Conservation (phyloP, 2,797 vertebrate genomes). For the Liasis olivaceus region DNA sequence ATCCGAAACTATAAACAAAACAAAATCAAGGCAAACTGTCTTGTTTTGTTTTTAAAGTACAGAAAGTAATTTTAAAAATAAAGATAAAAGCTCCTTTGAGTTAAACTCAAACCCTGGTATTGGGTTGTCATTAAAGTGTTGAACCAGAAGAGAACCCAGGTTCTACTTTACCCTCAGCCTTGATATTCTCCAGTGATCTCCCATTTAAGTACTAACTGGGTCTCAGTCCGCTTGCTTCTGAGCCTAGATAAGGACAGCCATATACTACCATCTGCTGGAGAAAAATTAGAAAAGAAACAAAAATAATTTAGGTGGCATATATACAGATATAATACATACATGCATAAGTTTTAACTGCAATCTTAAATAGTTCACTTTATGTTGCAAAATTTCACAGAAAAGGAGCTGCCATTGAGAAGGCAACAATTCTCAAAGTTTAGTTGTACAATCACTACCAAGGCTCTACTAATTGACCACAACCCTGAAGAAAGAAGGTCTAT, state of each 20-base stretch:
- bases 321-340: neutral
- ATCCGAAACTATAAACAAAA: neutral
- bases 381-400: neutral
- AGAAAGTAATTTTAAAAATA: neutral
- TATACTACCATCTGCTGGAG: neutral
- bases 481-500: neutral
- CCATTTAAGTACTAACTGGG: neutral
- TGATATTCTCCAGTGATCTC: neutral
- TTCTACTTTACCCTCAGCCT: neutral
- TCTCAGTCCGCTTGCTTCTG: neutral
- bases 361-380: neutral
- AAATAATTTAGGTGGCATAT: neutral
- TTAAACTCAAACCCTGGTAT: neutral
- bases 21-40: neutral
- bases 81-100: neutral
- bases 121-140: neutral
- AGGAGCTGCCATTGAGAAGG: neutral
- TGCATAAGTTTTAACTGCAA: too few species aligned
- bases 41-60: neutral
- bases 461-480: neutral
- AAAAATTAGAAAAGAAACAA: neutral
- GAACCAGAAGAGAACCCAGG: neutral
- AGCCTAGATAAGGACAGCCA: neutral
- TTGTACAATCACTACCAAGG: neutral
- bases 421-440: neutral